Base-by-base conservation (phyloP, 2,113 vertebrate genomes). In the Colius striatus region DNA sequence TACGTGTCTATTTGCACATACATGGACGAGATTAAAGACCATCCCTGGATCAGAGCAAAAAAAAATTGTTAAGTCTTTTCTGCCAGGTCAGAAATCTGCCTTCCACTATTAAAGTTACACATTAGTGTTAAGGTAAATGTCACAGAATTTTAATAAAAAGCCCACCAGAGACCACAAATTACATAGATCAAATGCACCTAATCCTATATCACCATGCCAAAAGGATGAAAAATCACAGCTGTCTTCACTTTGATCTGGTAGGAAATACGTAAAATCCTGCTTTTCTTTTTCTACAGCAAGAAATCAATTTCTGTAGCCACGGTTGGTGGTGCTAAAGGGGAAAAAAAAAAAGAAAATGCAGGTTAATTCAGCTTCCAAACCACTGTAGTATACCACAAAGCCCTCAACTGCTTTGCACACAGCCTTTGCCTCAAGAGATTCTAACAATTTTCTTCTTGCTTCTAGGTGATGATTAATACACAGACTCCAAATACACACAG, bases 401-500 rank as follows among this genome's bases (percentile, higher is more conserved):
- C 61, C 53, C 73, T 93, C 75, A 83, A 51, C 82, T 90, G 32
- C 82, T 92, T 86, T 92, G 50, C 82, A 86, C 60, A 29, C 43
- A 84, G 82, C 65, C 63, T 94, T 94, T 85, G 93, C 82, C 83
- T 94, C 94, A 78, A 89, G 72, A 90, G 85, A 92, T 45, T 84
- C 57, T 92, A 93, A 92, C 92, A 89, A 89, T 95, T 96, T 90
- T 92, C 89, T 71, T 75, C 85, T 87, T 87, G 48, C 70, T 95
- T 92, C 93, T 92, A 72, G 34, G 73, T 95, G 70, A 96, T 94
- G 96, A 96, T 95, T 92, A 96, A 93, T 90, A 93, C 70, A 73
- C 41, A 78, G 25, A 16, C 76, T 92, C 41, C 89, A 87, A 95
- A 86, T 72, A 81, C 88, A 79, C 83, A 47, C 71, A 84, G 61